Base-by-base conservation (phyloP, 2,113 vertebrate genomes). In the Ictidomys tridecemlineatus region DNA sequence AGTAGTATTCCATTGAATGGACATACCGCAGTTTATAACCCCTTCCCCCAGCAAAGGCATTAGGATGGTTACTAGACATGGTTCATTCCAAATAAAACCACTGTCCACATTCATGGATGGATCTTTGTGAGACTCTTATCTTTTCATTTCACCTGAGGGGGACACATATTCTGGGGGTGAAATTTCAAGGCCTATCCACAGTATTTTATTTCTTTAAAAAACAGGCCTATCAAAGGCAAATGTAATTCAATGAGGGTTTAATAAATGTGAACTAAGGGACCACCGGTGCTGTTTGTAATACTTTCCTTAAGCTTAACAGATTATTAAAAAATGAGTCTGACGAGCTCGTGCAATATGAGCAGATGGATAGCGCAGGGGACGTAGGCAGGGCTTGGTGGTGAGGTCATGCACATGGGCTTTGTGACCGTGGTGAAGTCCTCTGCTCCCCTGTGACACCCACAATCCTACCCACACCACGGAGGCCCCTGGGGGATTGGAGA, bases 71-170 rank as follows among this genome's bases (percentile, higher is more conserved):
- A 28, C 12, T 28, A 86, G 51, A 65, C 17, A 22, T 89, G 45
- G 22, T 8, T 20, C 0, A 37, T 91, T 77, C 45, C 51, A 80
- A 77, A 72, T 85, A 86, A 89, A 96, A 34, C 30, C 10, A 58
- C 24, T 79, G 1, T 67, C 32, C 51, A 85, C 2, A 6, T 76
- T 85, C 28, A 67, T 14, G 2, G 13, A 17, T 3, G 39, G 5
- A 24, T 85, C 82, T 95, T 79, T 65, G 16, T 53, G 20, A 94
- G 14, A 94, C 5, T 18, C 0, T 45, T 73, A 42, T 78, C 4
- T 69, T 89, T 94, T 73, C 22, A 82, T 56, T 84, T 92, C 73
- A 84, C 61, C 92, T 94, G 22, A 48, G 24, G 3, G 58, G 83
- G n/a, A 56, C 42, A 13, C 8, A 5, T 63, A 28, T 63, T 10